Conservation (phyloP, 2,888 invertebrate genomes). For the Tetragonisca angustula region DNA sequence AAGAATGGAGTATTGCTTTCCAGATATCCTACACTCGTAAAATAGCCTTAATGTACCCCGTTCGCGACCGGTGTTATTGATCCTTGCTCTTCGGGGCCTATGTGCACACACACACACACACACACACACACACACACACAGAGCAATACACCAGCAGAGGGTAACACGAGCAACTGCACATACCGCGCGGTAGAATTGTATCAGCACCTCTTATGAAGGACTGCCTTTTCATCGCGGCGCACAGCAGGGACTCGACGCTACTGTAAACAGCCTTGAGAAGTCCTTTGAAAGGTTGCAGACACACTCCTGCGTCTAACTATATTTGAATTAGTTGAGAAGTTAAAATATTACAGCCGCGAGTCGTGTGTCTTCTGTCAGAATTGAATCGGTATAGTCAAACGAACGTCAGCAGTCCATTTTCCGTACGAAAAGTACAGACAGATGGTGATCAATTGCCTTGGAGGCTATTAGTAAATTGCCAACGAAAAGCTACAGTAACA, state of each 20-base stretch:
- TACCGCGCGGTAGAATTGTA: conserved; percentile 39
- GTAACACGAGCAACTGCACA: conserved; percentile 8
- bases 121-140: background rate
- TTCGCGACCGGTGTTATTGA: conserved; percentile 67
- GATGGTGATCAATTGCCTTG: background rate
- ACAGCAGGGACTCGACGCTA: conserved; percentile 6
- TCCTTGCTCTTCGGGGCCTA: conserved; percentile 60
- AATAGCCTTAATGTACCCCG: conserved; percentile 72
- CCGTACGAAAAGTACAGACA: too few species aligned
- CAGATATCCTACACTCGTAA: conserved; percentile 76
- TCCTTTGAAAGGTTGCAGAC: conserved; percentile 12
- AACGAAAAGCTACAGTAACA: background rate
- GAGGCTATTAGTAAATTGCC: background rate
- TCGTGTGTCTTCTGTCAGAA: background rate
- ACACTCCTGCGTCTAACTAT: conserved; percentile 19
- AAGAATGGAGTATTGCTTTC: conserved; percentile 76
- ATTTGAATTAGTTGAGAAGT: conserved; percentile 24
- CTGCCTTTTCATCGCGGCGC: conserved; percentile 33
- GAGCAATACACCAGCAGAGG: background rate
- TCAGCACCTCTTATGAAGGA: conserved; percentile 49
- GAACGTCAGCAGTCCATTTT: background rate
- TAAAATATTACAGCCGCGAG: conserved; percentile 12
- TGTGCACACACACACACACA: conserved; percentile 8
- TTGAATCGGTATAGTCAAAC: background rate
- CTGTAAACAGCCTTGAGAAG: conserved; percentile 34